Conservation (phyloP, 2,113 vertebrate genomes). For the Saccopteryx bilineata region DNA sequence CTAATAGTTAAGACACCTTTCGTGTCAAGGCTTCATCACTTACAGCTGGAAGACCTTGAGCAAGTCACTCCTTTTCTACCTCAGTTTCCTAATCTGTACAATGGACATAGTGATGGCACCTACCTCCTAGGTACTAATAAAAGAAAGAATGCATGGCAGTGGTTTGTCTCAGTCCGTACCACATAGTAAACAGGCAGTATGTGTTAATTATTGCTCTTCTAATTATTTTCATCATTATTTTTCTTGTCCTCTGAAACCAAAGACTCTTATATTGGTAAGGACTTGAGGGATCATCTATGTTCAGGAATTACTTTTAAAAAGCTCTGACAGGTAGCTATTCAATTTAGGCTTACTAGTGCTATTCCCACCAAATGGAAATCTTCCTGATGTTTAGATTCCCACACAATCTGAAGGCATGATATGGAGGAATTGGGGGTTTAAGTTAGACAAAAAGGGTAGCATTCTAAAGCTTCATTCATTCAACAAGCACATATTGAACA, state of each 20-base stretch:
- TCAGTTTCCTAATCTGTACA: slow-evolving; percentile 26
- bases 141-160: neutral
- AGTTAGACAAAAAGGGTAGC: neutral
- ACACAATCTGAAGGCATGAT: neutral
- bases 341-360: neutral
- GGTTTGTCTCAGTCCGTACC: neutral
- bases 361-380: neutral
- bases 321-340: neutral
- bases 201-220: neutral
- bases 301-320: neutral
- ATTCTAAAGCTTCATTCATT: neutral
- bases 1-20: neutral
- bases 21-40: neutral
- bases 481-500: neutral
- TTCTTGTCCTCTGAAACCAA: neutral
- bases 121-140: neutral
- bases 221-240: neutral
- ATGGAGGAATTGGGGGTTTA: neutral
- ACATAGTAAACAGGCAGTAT: neutral
- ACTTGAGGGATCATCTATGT: neutral
- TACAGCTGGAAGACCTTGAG: neutral
- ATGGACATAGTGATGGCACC: neutral
- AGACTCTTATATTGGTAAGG: neutral
- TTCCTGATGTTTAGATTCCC: neutral
- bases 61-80: slow-evolving; percentile 5